Percentiles rank a stretch among this genome's conserved stretches.
phyloP scores from a whole-genome alignment of 2,113 vertebrate species.

The Catagonus wagneri region DNA sequence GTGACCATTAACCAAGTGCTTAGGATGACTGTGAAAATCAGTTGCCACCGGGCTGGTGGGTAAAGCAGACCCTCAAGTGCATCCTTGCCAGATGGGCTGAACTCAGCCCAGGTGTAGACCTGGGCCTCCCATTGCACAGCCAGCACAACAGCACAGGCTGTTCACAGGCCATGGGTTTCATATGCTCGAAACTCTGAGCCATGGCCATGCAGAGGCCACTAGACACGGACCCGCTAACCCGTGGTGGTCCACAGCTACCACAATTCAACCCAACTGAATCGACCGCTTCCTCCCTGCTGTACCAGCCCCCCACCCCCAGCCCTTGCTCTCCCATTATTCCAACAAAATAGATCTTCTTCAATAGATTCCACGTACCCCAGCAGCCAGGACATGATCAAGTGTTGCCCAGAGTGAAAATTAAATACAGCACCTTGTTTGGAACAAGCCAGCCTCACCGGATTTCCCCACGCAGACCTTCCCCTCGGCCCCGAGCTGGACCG shows the following conservation, averaged over 20 bases:
- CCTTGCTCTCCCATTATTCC: not conserved
- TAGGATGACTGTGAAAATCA: accelerated
- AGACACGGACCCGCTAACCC: not conserved
- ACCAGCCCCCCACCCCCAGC: not conserved
- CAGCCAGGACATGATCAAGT: slow-evolving; percentile 64
- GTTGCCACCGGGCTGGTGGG: not conserved
- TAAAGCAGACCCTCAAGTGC: not conserved
- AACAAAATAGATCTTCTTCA: slow-evolving; percentile 66
- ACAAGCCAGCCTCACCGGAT: slow-evolving; percentile 43
- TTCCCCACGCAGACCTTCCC: slow-evolving; percentile 41
- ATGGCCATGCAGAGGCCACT: not conserved
- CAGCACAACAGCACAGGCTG: not conserved
- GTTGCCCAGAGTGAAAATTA: slow-evolving; percentile 77
- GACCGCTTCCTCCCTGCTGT: not conserved
- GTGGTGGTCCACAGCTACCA: not conserved
- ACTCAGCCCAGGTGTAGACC: not conserved
- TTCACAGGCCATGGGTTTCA: not conserved
- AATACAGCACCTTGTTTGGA: slow-evolving; percentile 74
- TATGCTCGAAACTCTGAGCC: not conserved
- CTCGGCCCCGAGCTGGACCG: not conserved
- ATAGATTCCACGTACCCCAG: slow-evolving; percentile 46
- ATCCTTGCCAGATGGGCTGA: not conserved
- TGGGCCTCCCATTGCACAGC: not conserved
- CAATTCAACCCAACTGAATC: not conserved
- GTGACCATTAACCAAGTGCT: accelerated